Evolutionary conservation across 2,113 vertebrate genomes (phyloP), one percentile per base, ranked within the genome.

Genomic region (Leiothrix lutea): DNA sequence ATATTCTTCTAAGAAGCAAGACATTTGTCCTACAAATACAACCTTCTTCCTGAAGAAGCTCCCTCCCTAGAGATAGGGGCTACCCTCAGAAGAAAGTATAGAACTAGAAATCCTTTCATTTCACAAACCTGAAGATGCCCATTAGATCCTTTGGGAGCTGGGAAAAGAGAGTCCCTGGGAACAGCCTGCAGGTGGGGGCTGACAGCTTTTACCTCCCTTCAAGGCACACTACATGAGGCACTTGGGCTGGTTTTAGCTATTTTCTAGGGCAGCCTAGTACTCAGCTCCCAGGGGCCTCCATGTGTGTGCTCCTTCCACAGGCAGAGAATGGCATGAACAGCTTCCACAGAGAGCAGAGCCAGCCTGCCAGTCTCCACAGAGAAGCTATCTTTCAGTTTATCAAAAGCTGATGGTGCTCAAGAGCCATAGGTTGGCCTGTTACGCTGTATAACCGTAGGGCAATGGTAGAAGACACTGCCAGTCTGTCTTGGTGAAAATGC

Each of bases 371-470:
- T 11, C 28, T 35, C 7, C 4, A 11, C 35, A 16, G 4, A 40
- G 35, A 70, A 91, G 40, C 14, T 72, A 15, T 48, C 66, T 50
- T 67, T 69, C 20, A 36, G 20, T 51, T 72, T 60, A 57, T n/a
- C 36, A 19, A 66, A 58, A 88, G 26, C 14, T 83, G 57, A 29
- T 11, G 42, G 48, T 44, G 20, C 24, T 61, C 31, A 61, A 18
- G 62, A 74, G 29, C 56, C 0, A 0, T 22, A 58, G 56, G 14
- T 5, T 87, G 50, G 36, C 50, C 26, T 73, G 1, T 6, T 29
- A 7, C 38, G 20, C 38, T 95, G 12, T 54, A 1, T 14, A 47
- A 44, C 38, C 50, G 51, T 2, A 58, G 17, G 54, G 11, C 23
- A 69, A 5, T 14, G 31, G 21, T 65, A 11, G 31, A 48, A 62